phyloP scores from a whole-genome alignment of 2,888 invertebrate species.

The Ophion slaviceki region DNA sequence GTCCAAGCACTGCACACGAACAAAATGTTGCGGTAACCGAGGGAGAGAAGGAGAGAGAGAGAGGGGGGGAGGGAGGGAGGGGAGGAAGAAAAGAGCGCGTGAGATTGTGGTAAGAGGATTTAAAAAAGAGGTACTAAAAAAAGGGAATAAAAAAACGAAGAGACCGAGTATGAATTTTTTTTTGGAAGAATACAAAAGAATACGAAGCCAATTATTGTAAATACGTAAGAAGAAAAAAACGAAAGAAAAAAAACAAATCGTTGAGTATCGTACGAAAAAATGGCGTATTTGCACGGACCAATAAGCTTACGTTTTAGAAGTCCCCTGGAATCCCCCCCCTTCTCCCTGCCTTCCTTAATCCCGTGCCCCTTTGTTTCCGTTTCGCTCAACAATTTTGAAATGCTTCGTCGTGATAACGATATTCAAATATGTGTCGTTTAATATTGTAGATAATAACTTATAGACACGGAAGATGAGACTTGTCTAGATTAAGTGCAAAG shows the following conservation, averaged over 20 bases:
- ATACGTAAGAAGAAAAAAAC: conserved; percentile 42
- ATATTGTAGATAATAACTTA: conserved; percentile 26
- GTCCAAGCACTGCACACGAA: conserved; percentile 43
- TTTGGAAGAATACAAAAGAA: conserved; percentile 18
- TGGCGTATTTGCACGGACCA: conserved; percentile 66
- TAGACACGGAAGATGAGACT: conserved; percentile 12
- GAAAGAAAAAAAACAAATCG: conserved; percentile 18
- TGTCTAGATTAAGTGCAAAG: conserved; percentile 15
- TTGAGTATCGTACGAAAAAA: conserved; percentile 54
- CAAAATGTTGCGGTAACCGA: conserved; percentile 30
- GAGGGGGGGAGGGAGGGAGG: neutral
- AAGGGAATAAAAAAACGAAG: conserved; percentile 14
- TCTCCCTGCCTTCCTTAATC: neutral
- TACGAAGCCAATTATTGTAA: conserved; percentile 61
- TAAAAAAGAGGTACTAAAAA: neutral
- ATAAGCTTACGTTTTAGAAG: conserved; percentile 52
- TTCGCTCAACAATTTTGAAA: conserved; percentile 10
- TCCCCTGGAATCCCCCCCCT: neutral
- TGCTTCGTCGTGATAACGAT: conserved; percentile 44
- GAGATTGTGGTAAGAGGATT: conserved; percentile 1
- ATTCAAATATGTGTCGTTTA: conserved; percentile 36
- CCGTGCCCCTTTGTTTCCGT: conserved; percentile 6
- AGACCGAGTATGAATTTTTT: neutral
- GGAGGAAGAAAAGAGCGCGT: conserved; percentile 10
- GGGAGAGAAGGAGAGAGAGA: neutral